Evolutionary conservation across 1,140 invertebrate genomes (phyloP), one percentile per base, ranked within the genome.

Genomic region (Trichomalopsis sarcophagae): DNA sequence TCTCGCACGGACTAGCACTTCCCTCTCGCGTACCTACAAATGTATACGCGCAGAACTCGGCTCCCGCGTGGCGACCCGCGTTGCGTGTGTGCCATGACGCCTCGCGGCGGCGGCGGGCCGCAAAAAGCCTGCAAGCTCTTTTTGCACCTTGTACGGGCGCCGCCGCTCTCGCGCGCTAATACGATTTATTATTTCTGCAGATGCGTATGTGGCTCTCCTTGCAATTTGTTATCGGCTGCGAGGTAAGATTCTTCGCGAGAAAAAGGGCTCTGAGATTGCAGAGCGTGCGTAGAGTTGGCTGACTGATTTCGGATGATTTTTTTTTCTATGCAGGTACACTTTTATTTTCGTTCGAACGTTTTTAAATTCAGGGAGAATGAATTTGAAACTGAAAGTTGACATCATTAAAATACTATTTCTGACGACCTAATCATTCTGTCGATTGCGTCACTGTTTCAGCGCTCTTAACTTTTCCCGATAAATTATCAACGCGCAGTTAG

Each of bases 161-260:
- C 81, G 21, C 33, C 2, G 33, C 33, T 36, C 81, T 36, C 36
- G 9, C 81, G 81, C 81, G 74, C 62, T 77, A 84, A 71, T 84
- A 71, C 82, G 40, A 78, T 84, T 78, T 84, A 84, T 78, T 76
- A 62, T 82, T 82, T 82, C 23, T 73, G 13, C 23, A 71, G 23
- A 27, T 71, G 23, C 4, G 17, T 71, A 13, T 33, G 7, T 33
- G 30, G 13, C 21, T 30, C 17, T 71, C 5, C 27, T 27, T 11
- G 17, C 21, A 11, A 7, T 71, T 71, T 71, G 17, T n/a, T n/a
- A 62, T 62, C 55, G 55, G 21, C 21, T 62, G 47, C 55, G 6
- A 5, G 14, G 17, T 6, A 62, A 62, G 55, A 44, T 44, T 44
- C 40, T 44, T 44, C 10, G 10, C 40, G 40, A 27, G 27, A 44